A percentile compares a stretch with the other conserved stretches of the same genome.
Evolutionary conservation across 1,140 invertebrate species (phyloP).

Genomic region (Drosophila repletoides): DNA sequence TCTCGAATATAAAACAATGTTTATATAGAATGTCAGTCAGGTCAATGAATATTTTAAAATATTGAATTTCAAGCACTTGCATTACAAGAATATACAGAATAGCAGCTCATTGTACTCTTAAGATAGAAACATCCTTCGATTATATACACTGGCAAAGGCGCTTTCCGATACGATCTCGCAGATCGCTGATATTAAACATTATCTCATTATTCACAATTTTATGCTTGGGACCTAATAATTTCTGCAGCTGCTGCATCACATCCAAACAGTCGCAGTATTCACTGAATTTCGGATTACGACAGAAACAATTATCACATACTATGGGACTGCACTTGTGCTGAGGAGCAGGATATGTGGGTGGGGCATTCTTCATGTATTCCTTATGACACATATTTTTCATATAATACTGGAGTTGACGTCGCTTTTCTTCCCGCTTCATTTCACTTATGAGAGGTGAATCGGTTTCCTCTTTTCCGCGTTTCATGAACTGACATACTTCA

Average conservation of each 20-base stretch:
- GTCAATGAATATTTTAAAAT: no score
- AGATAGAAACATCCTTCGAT: not conserved
- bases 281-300: slow-evolving; percentile 7
- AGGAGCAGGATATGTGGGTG: not conserved
- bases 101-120: no score
- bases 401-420: slow-evolving; percentile 26
- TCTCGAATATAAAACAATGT: no score
- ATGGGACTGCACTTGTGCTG: slow-evolving; percentile 37
- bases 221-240: slow-evolving; percentile 14
- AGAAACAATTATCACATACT: slow-evolving; percentile 20
- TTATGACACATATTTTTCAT: slow-evolving; percentile 30
- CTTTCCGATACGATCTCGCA: not conserved
- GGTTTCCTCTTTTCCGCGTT: not conserved
- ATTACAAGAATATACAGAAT: no score
- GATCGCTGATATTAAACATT: slow-evolving; percentile 9
- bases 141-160: not conserved
- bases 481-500: slow-evolving; percentile 36
- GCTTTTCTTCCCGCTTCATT: slow-evolving; percentile 30
- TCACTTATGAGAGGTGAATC: slow-evolving; percentile 44
- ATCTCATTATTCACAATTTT: slow-evolving; percentile 4
- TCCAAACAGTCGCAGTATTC: slow-evolving; percentile 34
- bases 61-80: no score
- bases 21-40: no score
- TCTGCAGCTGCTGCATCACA: slow-evolving; percentile 39
- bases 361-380: slow-evolving; percentile 14